Conservation (phyloP, 2,888 invertebrate species). For the Drosophila limbata region DNA sequence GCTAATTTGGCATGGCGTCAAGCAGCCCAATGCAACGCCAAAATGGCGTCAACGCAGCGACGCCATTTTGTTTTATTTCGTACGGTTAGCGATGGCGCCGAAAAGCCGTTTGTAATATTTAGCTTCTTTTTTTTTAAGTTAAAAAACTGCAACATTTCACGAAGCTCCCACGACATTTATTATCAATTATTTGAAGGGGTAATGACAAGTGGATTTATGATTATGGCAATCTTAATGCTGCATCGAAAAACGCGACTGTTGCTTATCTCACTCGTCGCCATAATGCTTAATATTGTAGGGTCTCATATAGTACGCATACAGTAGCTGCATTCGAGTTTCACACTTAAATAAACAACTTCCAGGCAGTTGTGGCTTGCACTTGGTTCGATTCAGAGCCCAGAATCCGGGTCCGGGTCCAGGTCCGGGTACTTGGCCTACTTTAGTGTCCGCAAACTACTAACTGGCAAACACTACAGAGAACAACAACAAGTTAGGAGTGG, state of each 20-base stretch:
- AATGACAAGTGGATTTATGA: constrained; percentile 62
- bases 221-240: constrained; percentile 34
- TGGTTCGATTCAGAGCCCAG: constrained; percentile 18
- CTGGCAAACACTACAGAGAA: constrained; percentile 61
- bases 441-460: constrained; percentile 74
- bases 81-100: constrained; percentile 78
- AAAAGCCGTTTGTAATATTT: constrained; percentile 73
- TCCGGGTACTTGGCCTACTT: constrained; percentile 74
- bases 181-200: constrained; percentile 23
- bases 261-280: constrained; percentile 63
- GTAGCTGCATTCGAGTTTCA: constrained; percentile 73
- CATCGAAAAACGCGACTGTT: constrained; percentile 21
- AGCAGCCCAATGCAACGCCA: constrained; percentile 62
- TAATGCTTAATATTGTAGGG: constrained; percentile 65
- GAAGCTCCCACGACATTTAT: constrained; percentile 32
- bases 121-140: constrained; percentile 47
- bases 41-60: constrained; percentile 55
- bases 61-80: constrained; percentile 69
- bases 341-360: constrained; percentile 78
- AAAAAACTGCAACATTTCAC: constrained; percentile 38
- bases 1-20: constrained; percentile 84
- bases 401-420: constrained; percentile 25
- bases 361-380: constrained; percentile 59
- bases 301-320: constrained; percentile 57
- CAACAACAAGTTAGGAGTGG: constrained; percentile 46